A percentile compares a stretch with the other conserved stretches of the same genome.
These are phyloP conservation scores for Eospalax fontanierii DNA, from an alignment of 2,797 vertebrate species.

Conservation along the genomic window DNA sequence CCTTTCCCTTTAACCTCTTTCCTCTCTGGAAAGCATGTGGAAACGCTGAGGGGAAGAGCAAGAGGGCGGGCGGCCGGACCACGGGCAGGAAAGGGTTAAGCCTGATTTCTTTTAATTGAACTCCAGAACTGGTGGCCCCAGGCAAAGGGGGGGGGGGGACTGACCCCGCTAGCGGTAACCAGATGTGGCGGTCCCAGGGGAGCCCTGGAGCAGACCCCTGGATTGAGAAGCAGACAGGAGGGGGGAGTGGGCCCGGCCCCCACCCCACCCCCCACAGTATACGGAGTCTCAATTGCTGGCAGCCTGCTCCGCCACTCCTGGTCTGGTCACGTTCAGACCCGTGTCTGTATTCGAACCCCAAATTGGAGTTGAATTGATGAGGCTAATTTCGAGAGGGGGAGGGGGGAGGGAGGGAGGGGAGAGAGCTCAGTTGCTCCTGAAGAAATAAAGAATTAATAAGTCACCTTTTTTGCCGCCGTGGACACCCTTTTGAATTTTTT, in stretches of 20 bases:
- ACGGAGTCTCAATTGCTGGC: constrained; percentile 90
- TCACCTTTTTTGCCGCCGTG: constrained; percentile 81
- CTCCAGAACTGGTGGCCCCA: constrained; percentile 96
- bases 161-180: constrained; percentile 99
- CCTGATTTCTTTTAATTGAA: constrained; percentile 98
- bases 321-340: constrained; percentile 91
- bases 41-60: constrained; percentile 35
- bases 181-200: constrained; percentile 98
- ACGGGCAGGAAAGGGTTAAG: constrained; percentile 95
- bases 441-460: constrained; percentile 89
- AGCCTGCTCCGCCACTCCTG: constrained; percentile 88
- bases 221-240: constrained; percentile 89
- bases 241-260: constrained; percentile 85
- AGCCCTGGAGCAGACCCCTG: constrained; percentile 90
- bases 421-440: constrained; percentile 83
- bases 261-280: constrained; percentile 88
- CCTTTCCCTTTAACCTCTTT: constrained; percentile 88
- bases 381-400: constrained; percentile 90
- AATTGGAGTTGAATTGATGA: constrained; percentile 94
- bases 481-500: constrained; percentile 79
- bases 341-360: constrained; percentile 90
- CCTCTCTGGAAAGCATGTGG: constrained; percentile 84
- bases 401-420: constrained; percentile 85
- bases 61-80: neutral
- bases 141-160: constrained; percentile 94